These are phyloP conservation scores for Stictonetta naevosa DNA, from an alignment of 2,113 vertebrate genomes.

Conservation along the genomic window DNA sequence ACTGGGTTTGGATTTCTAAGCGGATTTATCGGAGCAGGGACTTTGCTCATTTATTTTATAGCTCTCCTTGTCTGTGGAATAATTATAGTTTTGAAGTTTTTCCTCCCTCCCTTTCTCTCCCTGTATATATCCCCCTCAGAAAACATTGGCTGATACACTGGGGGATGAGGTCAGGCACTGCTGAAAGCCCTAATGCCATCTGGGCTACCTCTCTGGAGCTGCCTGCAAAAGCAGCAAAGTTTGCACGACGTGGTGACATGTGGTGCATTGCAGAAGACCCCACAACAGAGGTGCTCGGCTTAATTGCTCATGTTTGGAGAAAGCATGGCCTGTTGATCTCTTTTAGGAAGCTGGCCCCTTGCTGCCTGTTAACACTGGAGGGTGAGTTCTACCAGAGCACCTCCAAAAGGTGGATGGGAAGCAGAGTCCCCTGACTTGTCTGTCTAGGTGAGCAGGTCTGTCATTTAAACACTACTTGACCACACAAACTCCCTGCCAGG, in stretches of 20 bases:
- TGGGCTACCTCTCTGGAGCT: background rate
- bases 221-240: background rate
- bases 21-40: conserved; percentile 51
- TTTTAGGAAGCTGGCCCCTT: background rate
- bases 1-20: conserved; percentile 61
- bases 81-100: conserved; percentile 10
- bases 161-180: background rate
- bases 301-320: background rate
- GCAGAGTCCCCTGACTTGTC: background rate
- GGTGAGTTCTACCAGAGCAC: rapidly evolving
- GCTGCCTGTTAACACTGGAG: too few species aligned
- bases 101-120: background rate
- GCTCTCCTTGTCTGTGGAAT: conserved; percentile 1
- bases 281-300: background rate
- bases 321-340: background rate
- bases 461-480: background rate
- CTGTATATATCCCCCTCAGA: background rate
- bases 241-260: background rate
- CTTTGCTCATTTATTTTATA: conserved; percentile 62
- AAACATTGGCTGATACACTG: background rate
- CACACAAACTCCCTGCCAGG: rapidly evolving
- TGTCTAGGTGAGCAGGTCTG: background rate
- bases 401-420: background rate
- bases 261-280: too few species aligned
- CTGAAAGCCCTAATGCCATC: background rate